Evolutionary conservation across 2,888 invertebrate species (phyloP).

Genomic region (Lepidocyrtinus sp.): DNA sequence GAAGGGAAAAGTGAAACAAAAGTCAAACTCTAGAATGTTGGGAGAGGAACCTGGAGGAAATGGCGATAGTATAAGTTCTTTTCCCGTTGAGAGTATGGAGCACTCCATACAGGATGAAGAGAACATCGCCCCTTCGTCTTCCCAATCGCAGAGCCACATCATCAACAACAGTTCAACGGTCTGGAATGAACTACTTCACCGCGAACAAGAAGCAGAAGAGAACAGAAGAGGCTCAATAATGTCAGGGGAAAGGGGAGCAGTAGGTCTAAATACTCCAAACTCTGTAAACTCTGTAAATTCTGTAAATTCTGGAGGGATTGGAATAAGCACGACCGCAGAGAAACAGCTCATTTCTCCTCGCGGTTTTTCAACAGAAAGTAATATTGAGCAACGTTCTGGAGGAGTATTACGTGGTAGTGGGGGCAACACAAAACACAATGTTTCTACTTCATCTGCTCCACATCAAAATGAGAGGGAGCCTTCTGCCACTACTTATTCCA

Average conservation of each 20-base stretch:
- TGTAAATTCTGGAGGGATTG: not conserved
- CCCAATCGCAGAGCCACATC: conserved; percentile 40
- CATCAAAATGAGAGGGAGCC: not conserved
- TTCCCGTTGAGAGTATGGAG: not conserved
- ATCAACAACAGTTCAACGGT: conserved; percentile 50
- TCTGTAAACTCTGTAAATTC: too few species aligned
- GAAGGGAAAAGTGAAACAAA: conserved; percentile 50
- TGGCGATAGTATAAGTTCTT: not conserved
- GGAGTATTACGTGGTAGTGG: too few species aligned
- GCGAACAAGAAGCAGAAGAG: conserved; percentile 17
- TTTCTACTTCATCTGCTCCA: conserved; percentile 38
- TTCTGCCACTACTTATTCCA: too few species aligned
- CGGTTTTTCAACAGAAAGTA: conserved; percentile 22
- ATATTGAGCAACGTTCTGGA: not conserved
- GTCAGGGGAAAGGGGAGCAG: not conserved
- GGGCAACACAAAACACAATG: conserved; percentile 31
- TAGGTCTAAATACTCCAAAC: not conserved
- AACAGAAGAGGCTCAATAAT: conserved; percentile 9
- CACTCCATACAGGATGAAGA: not conserved
- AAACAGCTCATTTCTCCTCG: conserved; percentile 48
- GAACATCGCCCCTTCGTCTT: conserved; percentile 29
- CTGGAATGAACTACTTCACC: conserved; percentile 45
- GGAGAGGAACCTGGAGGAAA: conserved; percentile 10
- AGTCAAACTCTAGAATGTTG: conserved; percentile 44
- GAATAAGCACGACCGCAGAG: conserved; percentile 30